Percentiles rank a stretch among this genome's conserved stretches.
Conservation (phyloP, 2,113 vertebrate species). For the Chauna torquata region DNA sequence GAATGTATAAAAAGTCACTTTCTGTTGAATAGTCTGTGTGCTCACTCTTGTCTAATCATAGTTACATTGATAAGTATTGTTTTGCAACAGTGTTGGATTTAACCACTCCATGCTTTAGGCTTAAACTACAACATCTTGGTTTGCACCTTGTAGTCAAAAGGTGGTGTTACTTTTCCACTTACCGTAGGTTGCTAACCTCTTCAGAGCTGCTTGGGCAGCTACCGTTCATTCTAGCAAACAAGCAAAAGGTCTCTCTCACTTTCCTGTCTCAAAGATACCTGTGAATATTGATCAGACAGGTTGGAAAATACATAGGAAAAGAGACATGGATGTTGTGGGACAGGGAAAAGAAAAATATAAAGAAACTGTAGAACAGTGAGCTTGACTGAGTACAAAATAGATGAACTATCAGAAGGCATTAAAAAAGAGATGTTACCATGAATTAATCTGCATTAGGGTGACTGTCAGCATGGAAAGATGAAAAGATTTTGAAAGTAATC, state of each 20-base stretch:
- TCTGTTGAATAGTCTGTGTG: background rate
- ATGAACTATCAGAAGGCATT: background rate
- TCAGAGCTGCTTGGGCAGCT: background rate
- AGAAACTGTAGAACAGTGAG: background rate
- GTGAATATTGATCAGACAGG: background rate
- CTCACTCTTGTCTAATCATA: background rate
- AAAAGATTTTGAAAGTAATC: background rate
- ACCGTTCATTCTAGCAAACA: background rate
- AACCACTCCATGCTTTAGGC: background rate
- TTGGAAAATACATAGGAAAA: background rate
- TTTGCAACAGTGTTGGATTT: background rate
- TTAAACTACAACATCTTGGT: background rate
- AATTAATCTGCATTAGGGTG: background rate
- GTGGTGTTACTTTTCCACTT: background rate
- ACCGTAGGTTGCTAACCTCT: background rate
- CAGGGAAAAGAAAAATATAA: background rate
- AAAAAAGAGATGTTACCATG: background rate
- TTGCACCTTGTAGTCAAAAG: background rate
- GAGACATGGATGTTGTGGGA: background rate
- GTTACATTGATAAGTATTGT: background rate
- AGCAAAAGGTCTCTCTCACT: background rate
- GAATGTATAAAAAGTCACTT: too few species aligned
- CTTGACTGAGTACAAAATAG: background rate
- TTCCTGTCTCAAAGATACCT: background rate
- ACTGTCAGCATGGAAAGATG: background rate